A percentile compares a stretch with the other conserved stretches of the same genome.
Conservation (phyloP, 2,113 vertebrate genomes). For the Mesembrinibis cayennensis region DNA sequence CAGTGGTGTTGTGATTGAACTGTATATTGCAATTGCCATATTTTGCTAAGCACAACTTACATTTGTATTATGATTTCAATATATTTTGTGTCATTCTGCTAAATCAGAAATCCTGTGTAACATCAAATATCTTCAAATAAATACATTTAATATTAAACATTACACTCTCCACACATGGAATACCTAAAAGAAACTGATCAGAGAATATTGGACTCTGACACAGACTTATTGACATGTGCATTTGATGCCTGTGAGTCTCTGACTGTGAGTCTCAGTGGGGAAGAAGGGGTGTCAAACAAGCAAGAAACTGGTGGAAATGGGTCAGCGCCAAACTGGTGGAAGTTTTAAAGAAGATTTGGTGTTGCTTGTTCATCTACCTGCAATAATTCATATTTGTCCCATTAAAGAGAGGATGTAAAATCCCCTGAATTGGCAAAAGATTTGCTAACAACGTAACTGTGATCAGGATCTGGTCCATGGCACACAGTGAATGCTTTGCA, state of each 20-base stretch:
- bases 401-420: not conserved
- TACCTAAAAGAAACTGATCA: not conserved
- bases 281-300: not conserved
- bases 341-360: not conserved
- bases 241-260: not conserved
- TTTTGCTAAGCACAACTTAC: not conserved
- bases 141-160: not conserved
- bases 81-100: not conserved
- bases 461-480: not conserved
- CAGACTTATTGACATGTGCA: not conserved
- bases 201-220: not conserved
- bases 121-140: not conserved
- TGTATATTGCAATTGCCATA: not conserved
- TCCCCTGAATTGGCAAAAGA: not conserved
- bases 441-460: not conserved
- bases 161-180: not conserved
- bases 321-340: not conserved
- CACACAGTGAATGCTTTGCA: not conserved
- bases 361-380: not conserved
- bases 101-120: not conserved
- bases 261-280: not conserved
- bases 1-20: too few species aligned
- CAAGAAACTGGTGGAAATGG: not conserved
- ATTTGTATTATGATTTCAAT: not conserved
- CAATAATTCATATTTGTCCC: not conserved